Conservation (phyloP, 2,113 vertebrate species). For the Odocoileus hemionus region DNA sequence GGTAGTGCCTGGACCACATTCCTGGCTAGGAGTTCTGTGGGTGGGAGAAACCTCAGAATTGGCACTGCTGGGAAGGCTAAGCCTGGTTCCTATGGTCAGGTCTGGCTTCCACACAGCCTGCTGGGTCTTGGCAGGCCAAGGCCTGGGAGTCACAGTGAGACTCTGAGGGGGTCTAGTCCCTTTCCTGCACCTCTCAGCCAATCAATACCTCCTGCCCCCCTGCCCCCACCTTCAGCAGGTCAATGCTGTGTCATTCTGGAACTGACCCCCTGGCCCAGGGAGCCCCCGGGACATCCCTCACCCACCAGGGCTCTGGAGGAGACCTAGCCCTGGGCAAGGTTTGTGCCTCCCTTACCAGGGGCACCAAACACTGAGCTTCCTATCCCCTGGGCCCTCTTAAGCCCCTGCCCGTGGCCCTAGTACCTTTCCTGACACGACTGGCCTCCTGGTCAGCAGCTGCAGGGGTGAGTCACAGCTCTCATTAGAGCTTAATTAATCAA, state of each 20-base stretch:
- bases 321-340: not conserved
- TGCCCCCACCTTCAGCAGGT: not conserved
- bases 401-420: not conserved
- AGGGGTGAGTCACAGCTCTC: slow-evolving; percentile 67
- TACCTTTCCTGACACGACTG: slow-evolving; percentile 38
- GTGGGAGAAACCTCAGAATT: not conserved
- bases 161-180: not conserved
- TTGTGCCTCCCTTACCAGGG: not conserved
- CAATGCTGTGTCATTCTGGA: not conserved
- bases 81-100: not conserved
- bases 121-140: not conserved
- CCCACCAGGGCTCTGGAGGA: not conserved
- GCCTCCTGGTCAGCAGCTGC: slow-evolving; percentile 67
- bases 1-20: not conserved
- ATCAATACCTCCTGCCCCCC: not conserved
- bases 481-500: slow-evolving; percentile 78
- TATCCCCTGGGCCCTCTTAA: not conserved
- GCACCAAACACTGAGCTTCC: not conserved
- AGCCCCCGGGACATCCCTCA: not conserved
- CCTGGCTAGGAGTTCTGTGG: not conserved
- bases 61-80: not conserved
- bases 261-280: not conserved
- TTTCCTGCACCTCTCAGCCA: not conserved
- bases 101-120: not conserved
- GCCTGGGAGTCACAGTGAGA: not conserved